phyloP scores from a whole-genome alignment of 2,113 vertebrate genomes.

The Bos javanicus region DNA sequence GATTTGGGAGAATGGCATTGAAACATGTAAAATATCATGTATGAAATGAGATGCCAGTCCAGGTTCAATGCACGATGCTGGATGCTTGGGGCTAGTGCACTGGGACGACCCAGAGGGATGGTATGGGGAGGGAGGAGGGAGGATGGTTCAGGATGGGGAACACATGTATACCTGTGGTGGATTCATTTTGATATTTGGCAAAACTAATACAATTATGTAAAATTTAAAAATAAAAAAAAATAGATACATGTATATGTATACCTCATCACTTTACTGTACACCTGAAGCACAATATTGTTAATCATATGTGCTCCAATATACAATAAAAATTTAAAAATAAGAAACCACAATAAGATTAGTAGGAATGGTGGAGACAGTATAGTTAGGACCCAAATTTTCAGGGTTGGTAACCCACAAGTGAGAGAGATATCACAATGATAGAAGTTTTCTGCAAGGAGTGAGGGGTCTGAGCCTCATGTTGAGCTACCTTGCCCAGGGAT shows the following conservation, averaged over 20 bases:
- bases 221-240: background rate
- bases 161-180: too few relatives aligned
- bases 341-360: background rate
- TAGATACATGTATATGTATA: background rate
- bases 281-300: background rate
- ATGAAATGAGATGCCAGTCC: too few relatives aligned
- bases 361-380: background rate
- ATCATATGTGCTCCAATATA: background rate
- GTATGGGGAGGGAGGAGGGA: too few relatives aligned
- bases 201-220: too few relatives aligned
- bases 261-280: background rate
- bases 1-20: too few relatives aligned
- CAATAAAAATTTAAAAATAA: background rate
- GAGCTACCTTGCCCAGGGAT: background rate
- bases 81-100: too few relatives aligned
- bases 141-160: too few relatives aligned
- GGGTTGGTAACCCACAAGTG: background rate
- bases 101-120: too few relatives aligned
- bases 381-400: background rate
- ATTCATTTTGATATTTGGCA: too few relatives aligned
- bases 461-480: background rate
- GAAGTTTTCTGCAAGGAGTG: background rate
- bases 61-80: too few relatives aligned
- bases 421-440: background rate
- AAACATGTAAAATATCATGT: too few relatives aligned